phyloP scores from a whole-genome alignment of 35 echinoderm and acorn worm genomes.

The Chiridota heheva region DNA sequence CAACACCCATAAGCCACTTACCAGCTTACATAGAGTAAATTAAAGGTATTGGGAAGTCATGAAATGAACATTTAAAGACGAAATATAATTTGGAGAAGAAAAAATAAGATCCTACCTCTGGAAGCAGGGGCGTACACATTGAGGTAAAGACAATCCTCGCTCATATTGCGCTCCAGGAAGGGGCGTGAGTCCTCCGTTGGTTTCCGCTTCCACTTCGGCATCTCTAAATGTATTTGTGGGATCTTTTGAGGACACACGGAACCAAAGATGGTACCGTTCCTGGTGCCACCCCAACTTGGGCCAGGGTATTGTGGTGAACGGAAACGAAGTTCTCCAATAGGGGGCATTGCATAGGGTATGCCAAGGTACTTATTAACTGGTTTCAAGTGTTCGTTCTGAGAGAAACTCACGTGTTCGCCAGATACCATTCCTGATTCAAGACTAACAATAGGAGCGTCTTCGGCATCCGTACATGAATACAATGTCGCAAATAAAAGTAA shows the following conservation, averaged over 20 bases:
- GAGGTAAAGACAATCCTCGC: conserved; percentile 83
- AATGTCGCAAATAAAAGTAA: no score
- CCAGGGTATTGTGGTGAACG: conserved; percentile 50
- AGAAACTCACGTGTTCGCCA: conserved; percentile 47
- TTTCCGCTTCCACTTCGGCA: conserved; percentile 48
- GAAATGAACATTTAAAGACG: no score
- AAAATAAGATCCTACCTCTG: no score
- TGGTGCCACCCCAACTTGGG: conserved; percentile 30
- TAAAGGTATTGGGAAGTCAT: no score
- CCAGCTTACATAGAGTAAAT: no score
- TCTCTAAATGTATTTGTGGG: not conserved
- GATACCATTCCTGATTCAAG: conserved; percentile 40
- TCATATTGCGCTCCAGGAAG: conserved; percentile 46
- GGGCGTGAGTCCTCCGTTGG: conserved; percentile 38
- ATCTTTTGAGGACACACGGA: conserved; percentile 72
- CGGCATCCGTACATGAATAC: no score
- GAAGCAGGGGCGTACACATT: conserved; percentile 86
- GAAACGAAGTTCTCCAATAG: conserved; percentile 62
- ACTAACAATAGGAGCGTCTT: conserved; percentile 35
- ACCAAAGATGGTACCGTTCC: conserved; percentile 64
- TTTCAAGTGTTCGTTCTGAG: conserved; percentile 38
- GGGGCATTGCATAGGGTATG: conserved; percentile 72
- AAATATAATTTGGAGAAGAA: no score
- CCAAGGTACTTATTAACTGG: conserved; percentile 84
- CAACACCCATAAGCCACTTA: no score